Percentiles rank a stretch among this genome's conserved stretches.
phyloP scores from a whole-genome alignment of 2,113 vertebrate genomes.

The Dinomys branickii region DNA sequence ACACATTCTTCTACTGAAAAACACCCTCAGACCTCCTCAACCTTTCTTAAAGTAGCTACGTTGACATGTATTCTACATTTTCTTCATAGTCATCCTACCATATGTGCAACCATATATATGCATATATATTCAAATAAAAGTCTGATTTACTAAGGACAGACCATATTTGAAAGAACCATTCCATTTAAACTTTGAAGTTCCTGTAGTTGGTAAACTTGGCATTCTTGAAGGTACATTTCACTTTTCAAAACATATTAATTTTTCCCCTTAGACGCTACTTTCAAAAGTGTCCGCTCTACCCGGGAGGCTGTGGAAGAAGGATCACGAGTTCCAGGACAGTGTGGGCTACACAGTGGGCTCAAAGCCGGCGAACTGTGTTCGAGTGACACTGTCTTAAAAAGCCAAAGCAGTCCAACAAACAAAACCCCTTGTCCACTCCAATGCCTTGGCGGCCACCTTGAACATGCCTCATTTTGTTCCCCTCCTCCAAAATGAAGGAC shows the following conservation, averaged over 20 bases:
- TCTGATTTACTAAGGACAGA: neutral
- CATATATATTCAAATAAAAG: neutral
- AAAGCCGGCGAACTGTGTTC: neutral
- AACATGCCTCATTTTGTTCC: neutral
- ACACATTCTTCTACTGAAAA: neutral
- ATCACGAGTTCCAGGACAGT: neutral
- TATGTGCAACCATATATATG: neutral
- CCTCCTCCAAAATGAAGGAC: neutral
- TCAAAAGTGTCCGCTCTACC: neutral
- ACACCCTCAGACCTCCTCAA: neutral
- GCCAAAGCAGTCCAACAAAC: neutral
- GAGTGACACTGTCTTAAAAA: neutral
- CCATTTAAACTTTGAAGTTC: neutral
- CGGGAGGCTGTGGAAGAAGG: neutral
- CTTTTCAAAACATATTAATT: constrained; percentile 14
- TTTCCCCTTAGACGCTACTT: neutral
- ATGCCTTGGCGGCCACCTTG: no score
- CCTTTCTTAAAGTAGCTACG: neutral
- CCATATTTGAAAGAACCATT: constrained; percentile 16
- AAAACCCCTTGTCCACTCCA: neutral
- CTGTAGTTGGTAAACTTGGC: neutral
- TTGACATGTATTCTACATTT: neutral
- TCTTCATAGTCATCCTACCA: neutral
- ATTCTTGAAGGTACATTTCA: neutral
- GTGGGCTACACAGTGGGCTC: neutral